These are phyloP conservation scores for Drosophila phalerata DNA, from an alignment of 2,888 invertebrate genomes.

Conservation along the genomic window DNA sequence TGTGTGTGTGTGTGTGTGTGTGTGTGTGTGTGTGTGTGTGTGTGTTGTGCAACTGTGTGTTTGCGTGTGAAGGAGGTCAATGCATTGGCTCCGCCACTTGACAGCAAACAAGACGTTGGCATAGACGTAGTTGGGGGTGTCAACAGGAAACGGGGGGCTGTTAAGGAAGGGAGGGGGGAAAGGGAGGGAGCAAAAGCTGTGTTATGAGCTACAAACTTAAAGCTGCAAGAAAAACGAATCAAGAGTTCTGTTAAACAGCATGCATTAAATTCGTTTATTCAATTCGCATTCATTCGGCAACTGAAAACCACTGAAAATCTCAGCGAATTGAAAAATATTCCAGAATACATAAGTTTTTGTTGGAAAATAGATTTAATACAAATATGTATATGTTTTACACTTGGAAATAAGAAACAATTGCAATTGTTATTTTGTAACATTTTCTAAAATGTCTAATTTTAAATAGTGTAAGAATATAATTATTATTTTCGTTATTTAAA, in stretches of 20 bases:
- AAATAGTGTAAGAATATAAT: too few species aligned
- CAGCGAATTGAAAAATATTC: not conserved
- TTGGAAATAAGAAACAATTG: too few species aligned
- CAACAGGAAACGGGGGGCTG: not conserved
- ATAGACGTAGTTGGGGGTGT: not conserved
- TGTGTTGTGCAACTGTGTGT: conserved; percentile 27
- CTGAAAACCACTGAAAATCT: not conserved
- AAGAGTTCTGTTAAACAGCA: not conserved
- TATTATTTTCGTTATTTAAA: too few species aligned
- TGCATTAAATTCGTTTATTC: not conserved
- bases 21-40: conserved; percentile 25
- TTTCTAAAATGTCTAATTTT: too few species aligned
- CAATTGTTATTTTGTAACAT: too few species aligned
- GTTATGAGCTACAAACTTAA: conserved; percentile 2
- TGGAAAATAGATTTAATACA: not conserved
- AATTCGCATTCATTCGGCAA: not conserved
- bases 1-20: conserved; percentile 24
- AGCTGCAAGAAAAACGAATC: conserved; percentile 1
- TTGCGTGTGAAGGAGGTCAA: conserved; percentile 71
- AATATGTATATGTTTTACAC: too few species aligned
- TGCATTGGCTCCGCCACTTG: conserved; percentile 68
- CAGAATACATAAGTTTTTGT: not conserved
- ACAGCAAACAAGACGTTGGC: conserved; percentile 44
- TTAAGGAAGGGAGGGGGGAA: not conserved
- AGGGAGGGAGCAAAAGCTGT: not conserved